Percentiles rank a stretch among this genome's conserved stretches.
Conservation (phyloP, 2,113 vertebrate species). For the Sorex araneus region DNA sequence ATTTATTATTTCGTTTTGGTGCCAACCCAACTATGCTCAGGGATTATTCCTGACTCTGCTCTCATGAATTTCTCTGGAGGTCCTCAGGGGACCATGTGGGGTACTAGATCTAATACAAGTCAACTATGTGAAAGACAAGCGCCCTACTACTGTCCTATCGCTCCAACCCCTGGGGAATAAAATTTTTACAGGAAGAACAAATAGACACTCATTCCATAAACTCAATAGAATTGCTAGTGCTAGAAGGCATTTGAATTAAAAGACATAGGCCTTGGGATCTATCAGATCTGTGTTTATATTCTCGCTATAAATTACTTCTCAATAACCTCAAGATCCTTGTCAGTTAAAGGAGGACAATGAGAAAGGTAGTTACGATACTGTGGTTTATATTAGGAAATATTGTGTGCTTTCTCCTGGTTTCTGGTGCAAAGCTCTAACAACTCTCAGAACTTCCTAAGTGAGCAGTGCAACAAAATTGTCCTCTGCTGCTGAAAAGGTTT, state of each 20-base stretch:
- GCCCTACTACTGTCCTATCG: too few relatives aligned
- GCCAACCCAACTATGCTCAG: too few relatives aligned
- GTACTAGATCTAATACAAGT: too few relatives aligned
- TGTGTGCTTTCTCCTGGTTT: neutral
- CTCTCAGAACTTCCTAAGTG: neutral
- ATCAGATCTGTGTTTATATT: neutral
- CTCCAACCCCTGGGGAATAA: neutral
- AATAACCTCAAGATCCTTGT: neutral
- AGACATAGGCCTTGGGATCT: neutral
- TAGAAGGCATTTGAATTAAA: neutral
- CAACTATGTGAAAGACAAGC: too few relatives aligned
- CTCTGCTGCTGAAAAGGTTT: neutral
- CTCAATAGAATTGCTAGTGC: neutral
- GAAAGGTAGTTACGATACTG: neutral
- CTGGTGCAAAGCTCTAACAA: neutral
- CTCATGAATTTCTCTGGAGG: too few relatives aligned
- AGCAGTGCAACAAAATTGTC: neutral
- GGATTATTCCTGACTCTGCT: too few relatives aligned
- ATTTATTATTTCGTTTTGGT: too few relatives aligned
- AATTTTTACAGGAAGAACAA: constrained; percentile 4
- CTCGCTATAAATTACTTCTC: neutral
- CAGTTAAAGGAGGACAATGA: constrained; percentile 34
- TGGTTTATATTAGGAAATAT: neutral
- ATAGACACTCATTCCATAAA: constrained; percentile 1
- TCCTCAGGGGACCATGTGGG: too few relatives aligned